Percentiles rank a stretch among this genome's conserved stretches.
phyloP scores from a whole-genome alignment of 2,797 vertebrate species.

The Neoniphon sammara region DNA sequence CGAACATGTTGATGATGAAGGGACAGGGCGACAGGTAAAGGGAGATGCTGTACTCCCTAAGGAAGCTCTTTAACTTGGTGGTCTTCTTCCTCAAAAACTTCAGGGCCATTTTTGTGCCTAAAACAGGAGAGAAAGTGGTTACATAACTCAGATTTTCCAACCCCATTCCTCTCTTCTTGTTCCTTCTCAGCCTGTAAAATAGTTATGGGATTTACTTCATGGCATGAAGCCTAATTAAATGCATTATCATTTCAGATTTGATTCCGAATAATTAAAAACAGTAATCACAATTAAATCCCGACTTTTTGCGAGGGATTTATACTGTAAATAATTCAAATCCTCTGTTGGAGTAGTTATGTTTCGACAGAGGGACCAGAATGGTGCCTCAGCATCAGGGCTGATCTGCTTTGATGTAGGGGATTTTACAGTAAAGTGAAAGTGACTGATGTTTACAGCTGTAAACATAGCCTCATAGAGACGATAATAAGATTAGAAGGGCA shows the following conservation, averaged over 20 bases:
- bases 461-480: not conserved
- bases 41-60: conserved; percentile 85
- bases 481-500: conserved; percentile 17
- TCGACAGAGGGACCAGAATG: not conserved
- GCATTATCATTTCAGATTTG: conserved; percentile 21
- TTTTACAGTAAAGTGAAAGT: conserved; percentile 10
- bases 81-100: conserved; percentile 86
- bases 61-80: conserved; percentile 86
- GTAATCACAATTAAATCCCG: conserved; percentile 15
- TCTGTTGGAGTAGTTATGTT: conserved; percentile 11
- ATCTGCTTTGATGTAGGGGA: conserved; percentile 13
- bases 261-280: conserved; percentile 62
- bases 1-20: conserved; percentile 87
- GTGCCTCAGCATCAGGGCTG: not conserved
- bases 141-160: conserved; percentile 17
- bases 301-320: conserved; percentile 26
- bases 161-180: conserved; percentile 7
- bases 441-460: conserved; percentile 7
- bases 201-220: conserved; percentile 49
- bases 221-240: conserved; percentile 54
- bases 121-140: conserved; percentile 29
- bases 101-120: conserved; percentile 86
- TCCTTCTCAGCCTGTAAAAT: conserved; percentile 8
- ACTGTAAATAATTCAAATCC: conserved; percentile 39
- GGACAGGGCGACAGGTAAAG: conserved; percentile 85